phyloP scores from a whole-genome alignment of 2,113 vertebrate genomes.

The Anarhynchus alexandrinus region DNA sequence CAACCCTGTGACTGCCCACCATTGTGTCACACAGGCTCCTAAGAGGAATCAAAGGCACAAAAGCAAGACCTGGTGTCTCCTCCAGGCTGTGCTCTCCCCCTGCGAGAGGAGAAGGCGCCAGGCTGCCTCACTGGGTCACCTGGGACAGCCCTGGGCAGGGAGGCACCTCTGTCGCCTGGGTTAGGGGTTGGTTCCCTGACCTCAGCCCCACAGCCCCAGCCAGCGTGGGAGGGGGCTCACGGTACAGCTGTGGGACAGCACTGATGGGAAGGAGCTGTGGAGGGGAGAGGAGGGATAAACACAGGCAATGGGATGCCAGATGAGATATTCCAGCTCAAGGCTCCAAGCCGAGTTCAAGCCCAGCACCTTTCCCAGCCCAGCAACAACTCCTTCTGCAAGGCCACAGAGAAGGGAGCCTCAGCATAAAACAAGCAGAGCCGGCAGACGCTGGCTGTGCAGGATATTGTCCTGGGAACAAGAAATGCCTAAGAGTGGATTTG shows the following conservation, averaged over 20 bases:
- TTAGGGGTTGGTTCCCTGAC: not conserved
- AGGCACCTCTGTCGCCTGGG: fast-evolving
- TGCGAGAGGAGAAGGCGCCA: not conserved
- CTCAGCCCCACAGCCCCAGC: not conserved
- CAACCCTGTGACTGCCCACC: not conserved
- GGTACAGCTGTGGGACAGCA: not conserved
- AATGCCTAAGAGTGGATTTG: not conserved
- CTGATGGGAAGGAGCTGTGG: not conserved
- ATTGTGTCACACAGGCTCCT: not conserved
- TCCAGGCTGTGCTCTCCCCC: not conserved
- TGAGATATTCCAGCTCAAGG: not conserved
- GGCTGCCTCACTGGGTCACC: not conserved
- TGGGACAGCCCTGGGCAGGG: not conserved
- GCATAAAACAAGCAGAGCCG: not conserved
- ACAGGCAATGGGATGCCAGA: not conserved
- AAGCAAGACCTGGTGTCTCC: not conserved
- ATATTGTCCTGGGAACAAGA: not conserved
- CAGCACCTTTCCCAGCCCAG: not conserved
- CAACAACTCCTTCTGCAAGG: not conserved
- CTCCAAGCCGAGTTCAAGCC: not conserved
- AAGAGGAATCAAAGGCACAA: not conserved
- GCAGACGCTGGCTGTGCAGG: not conserved
- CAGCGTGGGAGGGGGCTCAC: not conserved
- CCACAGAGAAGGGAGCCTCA: not conserved
- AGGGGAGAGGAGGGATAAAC: not conserved